Conservation (phyloP, 1,140 invertebrate species). For the Drosophila simulans region DNA sequence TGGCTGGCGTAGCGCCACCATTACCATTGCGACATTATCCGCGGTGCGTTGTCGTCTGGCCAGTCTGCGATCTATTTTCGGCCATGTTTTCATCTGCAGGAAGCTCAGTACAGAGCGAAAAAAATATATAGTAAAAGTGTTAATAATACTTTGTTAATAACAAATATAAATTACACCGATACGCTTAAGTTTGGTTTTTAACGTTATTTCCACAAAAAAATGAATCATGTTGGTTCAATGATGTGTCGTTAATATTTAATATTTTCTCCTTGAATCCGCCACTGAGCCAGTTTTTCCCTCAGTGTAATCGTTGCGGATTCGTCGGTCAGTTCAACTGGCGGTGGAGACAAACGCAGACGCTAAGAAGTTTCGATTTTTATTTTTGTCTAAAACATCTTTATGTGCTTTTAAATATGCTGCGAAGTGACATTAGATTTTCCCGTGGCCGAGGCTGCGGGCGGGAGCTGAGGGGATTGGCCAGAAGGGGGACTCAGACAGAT, state of each 20-base stretch:
- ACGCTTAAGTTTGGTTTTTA: too few species aligned
- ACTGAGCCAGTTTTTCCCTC: background rate
- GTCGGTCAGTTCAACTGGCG: slow-evolving; percentile 42
- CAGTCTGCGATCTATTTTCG: slow-evolving; percentile 71
- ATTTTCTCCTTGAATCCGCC: too few species aligned
- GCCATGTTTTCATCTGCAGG: slow-evolving; percentile 65
- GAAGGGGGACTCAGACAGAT: slow-evolving; percentile 63
- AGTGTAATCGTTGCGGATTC: slow-evolving; percentile 38
- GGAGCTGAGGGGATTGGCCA: background rate
- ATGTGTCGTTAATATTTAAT: too few species aligned
- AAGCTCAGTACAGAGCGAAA: slow-evolving; percentile 19
- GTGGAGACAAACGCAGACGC: slow-evolving; percentile 28
- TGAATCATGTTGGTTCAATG: background rate
- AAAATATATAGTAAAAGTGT: background rate
- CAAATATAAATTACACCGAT: too few species aligned
- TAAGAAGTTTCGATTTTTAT: slow-evolving; percentile 59
- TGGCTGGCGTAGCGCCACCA: slow-evolving; percentile 62
- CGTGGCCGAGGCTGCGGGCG: slow-evolving; percentile 2
- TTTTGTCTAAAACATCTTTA: slow-evolving; percentile 82
- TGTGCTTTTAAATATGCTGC: slow-evolving; percentile 83
- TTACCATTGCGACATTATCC: slow-evolving; percentile 68
- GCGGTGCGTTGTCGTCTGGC: slow-evolving; percentile 55
- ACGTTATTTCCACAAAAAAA: too few species aligned
- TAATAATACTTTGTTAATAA: too few species aligned
- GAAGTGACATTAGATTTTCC: slow-evolving; percentile 77